phyloP scores from a whole-genome alignment of 2,797 vertebrate species.

The Strix occidentalis region DNA sequence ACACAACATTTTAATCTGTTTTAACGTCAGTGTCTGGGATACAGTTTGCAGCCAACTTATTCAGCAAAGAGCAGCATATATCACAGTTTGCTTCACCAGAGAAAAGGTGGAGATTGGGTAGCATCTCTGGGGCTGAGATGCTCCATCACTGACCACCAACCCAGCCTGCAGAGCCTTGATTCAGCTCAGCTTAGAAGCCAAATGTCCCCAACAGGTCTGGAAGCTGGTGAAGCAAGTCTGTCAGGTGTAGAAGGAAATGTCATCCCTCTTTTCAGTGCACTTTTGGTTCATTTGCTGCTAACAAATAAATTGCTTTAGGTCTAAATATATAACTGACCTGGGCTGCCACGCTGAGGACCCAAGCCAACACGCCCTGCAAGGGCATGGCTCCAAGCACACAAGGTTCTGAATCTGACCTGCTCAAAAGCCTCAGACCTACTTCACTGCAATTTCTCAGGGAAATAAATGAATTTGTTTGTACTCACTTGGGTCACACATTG shows the following conservation, averaged over 20 bases:
- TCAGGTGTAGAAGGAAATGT: neutral
- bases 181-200: neutral
- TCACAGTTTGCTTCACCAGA: neutral
- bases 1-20: neutral
- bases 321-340: neutral
- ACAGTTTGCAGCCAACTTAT: neutral
- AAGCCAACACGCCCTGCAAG: too few relatives aligned
- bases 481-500: slow-evolving; percentile 62
- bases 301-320: neutral
- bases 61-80: neutral
- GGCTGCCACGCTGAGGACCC: neutral
- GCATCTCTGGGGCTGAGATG: neutral
- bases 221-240: neutral
- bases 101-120: neutral
- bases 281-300: neutral
- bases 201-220: neutral
- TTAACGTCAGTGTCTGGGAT: neutral
- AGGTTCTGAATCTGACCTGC: neutral
- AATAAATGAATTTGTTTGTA: neutral
- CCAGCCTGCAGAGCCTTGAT: neutral
- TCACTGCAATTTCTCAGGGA: neutral
- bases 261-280: neutral
- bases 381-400: neutral
- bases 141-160: neutral
- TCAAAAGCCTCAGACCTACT: neutral